Percentiles rank a stretch among this genome's conserved stretches.
Conservation (phyloP, 2,797 vertebrate species). For the Parauchenoglanis punctatus region DNA sequence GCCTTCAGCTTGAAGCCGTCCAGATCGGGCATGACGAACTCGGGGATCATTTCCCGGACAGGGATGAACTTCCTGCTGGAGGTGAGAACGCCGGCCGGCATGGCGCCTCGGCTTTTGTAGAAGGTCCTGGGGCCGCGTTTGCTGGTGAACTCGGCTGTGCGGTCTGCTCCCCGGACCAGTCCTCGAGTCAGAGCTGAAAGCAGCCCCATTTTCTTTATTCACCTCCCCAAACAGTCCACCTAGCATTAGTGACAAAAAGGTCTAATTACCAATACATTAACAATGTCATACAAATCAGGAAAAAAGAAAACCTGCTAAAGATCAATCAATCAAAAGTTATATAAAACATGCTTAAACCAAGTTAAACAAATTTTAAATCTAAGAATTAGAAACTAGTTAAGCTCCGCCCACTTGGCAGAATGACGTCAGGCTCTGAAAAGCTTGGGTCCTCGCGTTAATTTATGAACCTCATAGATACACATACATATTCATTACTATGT, state of each 20-base stretch:
- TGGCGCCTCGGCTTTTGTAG: conserved; percentile 81
- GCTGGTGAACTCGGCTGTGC: conserved; percentile 88
- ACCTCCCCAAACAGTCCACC: background rate
- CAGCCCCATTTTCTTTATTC: conserved; percentile 80
- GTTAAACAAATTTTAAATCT: background rate
- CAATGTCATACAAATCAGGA: background rate
- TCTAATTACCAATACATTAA: background rate
- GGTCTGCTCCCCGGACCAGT: conserved; percentile 85
- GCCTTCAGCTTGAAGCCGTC: conserved; percentile 87
- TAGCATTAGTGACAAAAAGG: background rate
- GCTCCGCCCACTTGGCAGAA: background rate
- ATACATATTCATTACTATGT: background rate
- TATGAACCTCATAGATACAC: background rate
- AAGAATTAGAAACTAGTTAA: background rate
- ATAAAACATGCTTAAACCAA: background rate
- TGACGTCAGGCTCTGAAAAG: background rate
- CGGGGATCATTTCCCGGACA: conserved; percentile 82
- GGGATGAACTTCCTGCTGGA: conserved; percentile 77
- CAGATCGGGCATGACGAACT: conserved; percentile 86
- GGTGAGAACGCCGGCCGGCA: conserved; percentile 72
- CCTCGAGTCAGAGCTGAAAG: conserved; percentile 79
- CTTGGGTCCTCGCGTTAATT: too few relatives aligned
- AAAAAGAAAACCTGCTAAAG: background rate
- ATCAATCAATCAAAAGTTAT: background rate
- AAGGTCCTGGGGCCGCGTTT: conserved; percentile 86